A percentile compares a stretch with the other conserved stretches of the same genome.
Conservation (phyloP, 2,113 vertebrate genomes). For the Irena cyanogastra region DNA sequence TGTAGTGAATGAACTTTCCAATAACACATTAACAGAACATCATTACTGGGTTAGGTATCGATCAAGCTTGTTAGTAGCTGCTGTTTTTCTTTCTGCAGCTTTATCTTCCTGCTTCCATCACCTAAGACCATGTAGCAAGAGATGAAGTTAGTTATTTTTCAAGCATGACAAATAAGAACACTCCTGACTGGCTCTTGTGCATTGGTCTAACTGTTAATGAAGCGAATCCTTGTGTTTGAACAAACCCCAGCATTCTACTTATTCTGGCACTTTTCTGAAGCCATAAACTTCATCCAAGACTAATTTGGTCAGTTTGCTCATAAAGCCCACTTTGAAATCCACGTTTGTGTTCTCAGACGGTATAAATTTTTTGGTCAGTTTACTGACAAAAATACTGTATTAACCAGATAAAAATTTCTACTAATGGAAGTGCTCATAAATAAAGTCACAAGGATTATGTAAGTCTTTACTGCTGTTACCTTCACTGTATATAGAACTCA, state of each 20-base stretch:
- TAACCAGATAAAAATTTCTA: background rate
- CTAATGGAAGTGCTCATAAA: background rate
- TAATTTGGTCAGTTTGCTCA: background rate
- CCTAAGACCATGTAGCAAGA: background rate
- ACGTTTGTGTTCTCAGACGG: background rate
- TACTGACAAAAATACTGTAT: slow-evolving; percentile 2
- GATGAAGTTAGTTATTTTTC: background rate
- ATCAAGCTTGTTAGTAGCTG: background rate
- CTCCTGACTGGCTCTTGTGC: background rate
- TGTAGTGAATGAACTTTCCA: background rate
- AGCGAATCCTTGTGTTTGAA: background rate
- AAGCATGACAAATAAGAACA: background rate
- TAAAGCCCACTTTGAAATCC: background rate
- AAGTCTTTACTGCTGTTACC: background rate
- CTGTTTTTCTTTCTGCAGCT: background rate
- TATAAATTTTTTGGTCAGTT: background rate
- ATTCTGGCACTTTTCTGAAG: background rate
- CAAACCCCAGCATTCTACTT: background rate
- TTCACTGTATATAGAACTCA: background rate
- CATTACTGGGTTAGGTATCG: background rate
- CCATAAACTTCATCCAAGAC: background rate
- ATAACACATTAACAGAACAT: background rate
- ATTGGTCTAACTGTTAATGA: background rate
- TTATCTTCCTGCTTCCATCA: background rate
- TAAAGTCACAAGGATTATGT: background rate